phyloP scores from a whole-genome alignment of 2,797 vertebrate species.

The Microchirus variegatus region DNA sequence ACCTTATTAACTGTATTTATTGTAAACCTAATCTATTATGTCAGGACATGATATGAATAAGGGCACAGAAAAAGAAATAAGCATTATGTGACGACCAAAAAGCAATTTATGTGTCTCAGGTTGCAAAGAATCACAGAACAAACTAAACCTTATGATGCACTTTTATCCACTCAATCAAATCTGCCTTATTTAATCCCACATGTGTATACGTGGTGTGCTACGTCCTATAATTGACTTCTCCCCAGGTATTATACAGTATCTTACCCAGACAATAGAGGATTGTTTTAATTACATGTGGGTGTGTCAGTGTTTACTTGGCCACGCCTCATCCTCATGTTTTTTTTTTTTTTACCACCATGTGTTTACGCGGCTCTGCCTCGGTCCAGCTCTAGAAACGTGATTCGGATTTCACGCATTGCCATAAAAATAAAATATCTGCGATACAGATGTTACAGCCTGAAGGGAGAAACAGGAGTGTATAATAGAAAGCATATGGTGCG shows the following conservation, averaged over 20 bases:
- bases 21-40: too few species aligned
- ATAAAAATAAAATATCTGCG: slow-evolving; percentile 74
- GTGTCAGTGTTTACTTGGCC: slow-evolving; percentile 1
- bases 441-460: slow-evolving; percentile 56
- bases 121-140: too few species aligned
- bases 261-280: slow-evolving; percentile 41
- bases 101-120: too few species aligned
- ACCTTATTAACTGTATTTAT: too few species aligned
- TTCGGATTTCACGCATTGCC: slow-evolving; percentile 71
- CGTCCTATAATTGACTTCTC: slow-evolving; percentile 25
- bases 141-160: too few species aligned
- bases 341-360: slow-evolving; percentile 51
- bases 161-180: too few species aligned
- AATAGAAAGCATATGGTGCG: slow-evolving; percentile 70
- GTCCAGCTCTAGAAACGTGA: slow-evolving; percentile 64
- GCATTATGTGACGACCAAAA: too few species aligned
- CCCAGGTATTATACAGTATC: slow-evolving; percentile 35
- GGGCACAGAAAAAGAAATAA: too few species aligned
- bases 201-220: slow-evolving; percentile 15
- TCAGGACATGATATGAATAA: too few species aligned
- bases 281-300: slow-evolving; percentile 48
- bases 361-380: slow-evolving; percentile 69
- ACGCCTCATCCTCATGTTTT: slow-evolving; percentile 27
- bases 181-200: slow-evolving; percentile 21
- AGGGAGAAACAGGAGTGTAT: slow-evolving; percentile 53